phyloP scores from a whole-genome alignment of 2,797 vertebrate species.

The Alosa sapidissima region DNA sequence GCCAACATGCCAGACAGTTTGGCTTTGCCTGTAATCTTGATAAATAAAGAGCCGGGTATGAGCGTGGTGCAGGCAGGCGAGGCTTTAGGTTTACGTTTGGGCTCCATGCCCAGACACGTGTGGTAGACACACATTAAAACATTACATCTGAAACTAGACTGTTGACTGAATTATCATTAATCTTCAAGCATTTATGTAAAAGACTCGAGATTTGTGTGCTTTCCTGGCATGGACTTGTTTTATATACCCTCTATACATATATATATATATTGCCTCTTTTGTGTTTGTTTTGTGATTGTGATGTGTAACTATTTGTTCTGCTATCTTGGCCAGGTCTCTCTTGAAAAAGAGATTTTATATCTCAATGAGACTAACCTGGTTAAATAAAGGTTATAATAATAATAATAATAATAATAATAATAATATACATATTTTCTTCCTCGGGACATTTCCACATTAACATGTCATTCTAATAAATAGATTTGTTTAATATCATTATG shows the following conservation, averaged over 20 bases:
- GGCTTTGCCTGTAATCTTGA: constrained; percentile 37
- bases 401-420: no score
- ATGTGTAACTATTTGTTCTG: no score
- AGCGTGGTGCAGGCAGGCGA: background rate
- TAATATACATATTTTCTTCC: no score
- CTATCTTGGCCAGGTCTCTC: no score
- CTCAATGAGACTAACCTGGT: no score
- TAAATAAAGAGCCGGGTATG: constrained; percentile 2
- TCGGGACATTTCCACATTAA: no score
- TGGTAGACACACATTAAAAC: constrained; percentile 2
- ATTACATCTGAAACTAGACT: background rate
- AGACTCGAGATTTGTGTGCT: background rate
- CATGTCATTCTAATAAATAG: background rate
- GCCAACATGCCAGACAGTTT: constrained; percentile 31
- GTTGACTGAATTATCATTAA: background rate
- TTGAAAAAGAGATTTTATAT: no score
- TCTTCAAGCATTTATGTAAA: background rate
- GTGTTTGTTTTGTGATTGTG: no score
- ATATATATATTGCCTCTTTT: no score
- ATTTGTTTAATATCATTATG: background rate
- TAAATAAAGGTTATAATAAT: no score
- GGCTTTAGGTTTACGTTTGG: background rate
- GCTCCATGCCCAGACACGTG: background rate
- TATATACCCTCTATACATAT: no score
- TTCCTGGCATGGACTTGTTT: background rate